Base-by-base conservation (phyloP, 2,888 invertebrate genomes). In the Luperina testacea region DNA sequence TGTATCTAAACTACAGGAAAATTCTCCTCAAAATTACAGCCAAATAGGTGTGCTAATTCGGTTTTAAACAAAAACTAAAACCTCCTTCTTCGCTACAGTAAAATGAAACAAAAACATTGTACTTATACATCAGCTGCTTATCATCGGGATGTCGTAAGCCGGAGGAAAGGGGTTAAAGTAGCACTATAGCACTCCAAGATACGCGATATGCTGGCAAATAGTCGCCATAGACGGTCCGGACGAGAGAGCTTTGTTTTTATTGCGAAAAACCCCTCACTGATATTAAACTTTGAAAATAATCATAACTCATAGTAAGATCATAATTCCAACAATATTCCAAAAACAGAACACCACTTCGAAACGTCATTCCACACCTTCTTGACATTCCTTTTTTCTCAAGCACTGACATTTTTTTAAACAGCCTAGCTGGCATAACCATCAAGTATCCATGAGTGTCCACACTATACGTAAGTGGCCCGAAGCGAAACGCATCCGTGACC, bases 401-500 rank as follows among this genome's bases (percentile, higher is more conserved):
- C 86, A 59, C 48, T 32, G 45, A 48, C 17, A 27, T 67, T 68
- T 75, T 57, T 68, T 63, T 1, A 82, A 84, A 72, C 72, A 83
- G 83, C 57, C 69, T 53, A 48, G 51, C 57, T 74, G 69, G 63
- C 27, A 78, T 75, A 73, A 32, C 67, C 72, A 75, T 78, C 81
- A 77, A 65, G 27, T 38, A 67, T 69, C 42, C 72, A 65, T 69
- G 63, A 77, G 48, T 76, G 75, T 81, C 79, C 68, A 72, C 51
- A 45, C 42, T 69, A 63, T 83, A n/a, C n/a, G n/a, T n/a, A 89
- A 85, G 88, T 87, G 86, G 83, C 73, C 68, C 79, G 81, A 63
- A 64, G 72, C 69, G 84, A 78, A 85, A 89, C 73, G 81, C 81
- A 83, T 79, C 77, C 68, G 90, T 70, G 38, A 83, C 89, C 89